Evolutionary conservation across 1,140 invertebrate species (phyloP).

Genomic region (Scaptomyza pallida): DNA sequence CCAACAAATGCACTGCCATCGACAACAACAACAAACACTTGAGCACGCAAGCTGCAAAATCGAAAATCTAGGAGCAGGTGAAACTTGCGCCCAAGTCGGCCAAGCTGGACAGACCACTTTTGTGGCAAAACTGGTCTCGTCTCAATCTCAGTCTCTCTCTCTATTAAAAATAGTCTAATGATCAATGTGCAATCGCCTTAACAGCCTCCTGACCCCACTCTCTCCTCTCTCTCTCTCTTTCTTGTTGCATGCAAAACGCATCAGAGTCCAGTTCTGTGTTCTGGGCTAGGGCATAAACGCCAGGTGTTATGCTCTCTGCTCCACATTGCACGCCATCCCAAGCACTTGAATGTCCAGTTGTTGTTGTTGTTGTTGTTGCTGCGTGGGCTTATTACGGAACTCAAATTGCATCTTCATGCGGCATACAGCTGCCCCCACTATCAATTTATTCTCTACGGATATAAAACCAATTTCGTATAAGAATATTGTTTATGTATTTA

Average conservation of each 20-base stretch:
- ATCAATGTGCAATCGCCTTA: constrained; percentile 49
- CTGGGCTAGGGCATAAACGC: constrained; percentile 61
- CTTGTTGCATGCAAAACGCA: constrained; percentile 34
- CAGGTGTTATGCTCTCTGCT: constrained; percentile 62
- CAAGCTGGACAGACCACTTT: constrained; percentile 77
- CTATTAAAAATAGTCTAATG: constrained; percentile 82
- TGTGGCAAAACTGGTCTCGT: constrained; percentile 61
- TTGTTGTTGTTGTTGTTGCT: constrained; percentile 13
- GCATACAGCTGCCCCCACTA: constrained; percentile 34
- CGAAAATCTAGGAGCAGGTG: constrained; percentile 73
- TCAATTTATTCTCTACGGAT: constrained; percentile 51
- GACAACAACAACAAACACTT: constrained; percentile 62
- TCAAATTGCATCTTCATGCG: constrained; percentile 60
- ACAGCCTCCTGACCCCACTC: no score
- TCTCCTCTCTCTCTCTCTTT: neutral
- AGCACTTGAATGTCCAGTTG: constrained; percentile 56
- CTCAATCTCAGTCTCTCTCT: constrained; percentile 52
- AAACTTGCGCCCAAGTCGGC: constrained; percentile 54
- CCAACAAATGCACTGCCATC: constrained; percentile 27
- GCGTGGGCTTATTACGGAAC: constrained; percentile 71
- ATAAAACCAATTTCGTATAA: constrained; percentile 52
- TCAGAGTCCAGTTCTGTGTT: constrained; percentile 62
- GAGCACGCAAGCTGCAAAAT: constrained; percentile 70
- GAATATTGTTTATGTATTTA: no score
- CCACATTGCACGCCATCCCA: constrained; percentile 43